Conservation (phyloP, 1,140 invertebrate species). For the Hetaerina americana region DNA sequence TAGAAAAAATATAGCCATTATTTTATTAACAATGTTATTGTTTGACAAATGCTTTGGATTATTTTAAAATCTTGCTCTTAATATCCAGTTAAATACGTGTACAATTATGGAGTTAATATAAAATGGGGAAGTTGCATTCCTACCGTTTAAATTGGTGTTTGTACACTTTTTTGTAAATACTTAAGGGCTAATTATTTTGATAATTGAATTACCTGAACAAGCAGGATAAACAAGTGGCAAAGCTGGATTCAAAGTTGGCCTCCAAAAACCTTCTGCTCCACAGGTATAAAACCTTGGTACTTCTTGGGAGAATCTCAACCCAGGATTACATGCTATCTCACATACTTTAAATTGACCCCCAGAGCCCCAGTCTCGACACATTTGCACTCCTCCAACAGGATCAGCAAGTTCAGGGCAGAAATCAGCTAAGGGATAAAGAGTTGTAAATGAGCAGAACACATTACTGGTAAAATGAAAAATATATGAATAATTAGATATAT, state of each 20-base stretch:
- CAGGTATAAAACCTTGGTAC: slow-evolving; percentile 93
- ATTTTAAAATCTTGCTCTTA: too few species aligned
- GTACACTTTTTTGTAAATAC: too few species aligned
- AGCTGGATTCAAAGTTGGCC: slow-evolving; percentile 65
- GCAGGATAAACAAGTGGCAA: slow-evolving; percentile 76
- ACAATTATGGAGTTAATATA: too few species aligned
- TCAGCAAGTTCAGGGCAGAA: slow-evolving; percentile 78
- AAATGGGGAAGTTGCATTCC: too few species aligned
- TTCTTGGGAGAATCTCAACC: slow-evolving; percentile 75
- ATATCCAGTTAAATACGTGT: too few species aligned
- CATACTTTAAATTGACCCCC: slow-evolving; percentile 89
- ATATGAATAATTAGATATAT: too few species aligned
- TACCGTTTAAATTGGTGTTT: too few species aligned
- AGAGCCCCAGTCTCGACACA: slow-evolving; percentile 90
- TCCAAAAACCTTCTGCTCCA: slow-evolving; percentile 91
- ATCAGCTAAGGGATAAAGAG: slow-evolving; percentile 51
- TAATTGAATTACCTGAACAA: slow-evolving; percentile 57
- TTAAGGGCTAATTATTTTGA: too few species aligned
- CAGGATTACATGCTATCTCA: slow-evolving; percentile 75
- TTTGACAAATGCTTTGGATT: too few species aligned
- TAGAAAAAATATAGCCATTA: neutral
- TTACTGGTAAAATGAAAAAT: too few species aligned
- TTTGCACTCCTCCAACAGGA: slow-evolving; percentile 78
- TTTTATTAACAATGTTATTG: too few species aligned
- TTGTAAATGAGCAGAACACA: too few species aligned